Conservation (phyloP, 2,113 vertebrate species). For the Dipodomys ordii region DNA sequence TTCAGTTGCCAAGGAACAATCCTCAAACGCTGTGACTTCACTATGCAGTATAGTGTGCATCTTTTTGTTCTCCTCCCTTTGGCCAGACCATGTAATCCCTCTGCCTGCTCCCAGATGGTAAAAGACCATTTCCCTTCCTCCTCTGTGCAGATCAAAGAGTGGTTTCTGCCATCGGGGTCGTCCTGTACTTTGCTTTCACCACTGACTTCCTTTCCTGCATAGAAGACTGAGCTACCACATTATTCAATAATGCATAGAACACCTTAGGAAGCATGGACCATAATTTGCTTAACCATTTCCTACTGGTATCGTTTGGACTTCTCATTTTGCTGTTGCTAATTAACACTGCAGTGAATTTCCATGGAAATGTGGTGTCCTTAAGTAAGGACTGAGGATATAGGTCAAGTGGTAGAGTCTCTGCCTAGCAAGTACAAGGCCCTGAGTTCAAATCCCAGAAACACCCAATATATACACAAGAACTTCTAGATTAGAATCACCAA, state of each 20-base stretch:
- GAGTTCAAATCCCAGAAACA: not conserved
- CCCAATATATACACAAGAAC: not conserved
- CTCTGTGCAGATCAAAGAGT: not conserved
- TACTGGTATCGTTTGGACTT: not conserved
- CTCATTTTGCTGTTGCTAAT: conserved; percentile 43
- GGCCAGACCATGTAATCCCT: not conserved
- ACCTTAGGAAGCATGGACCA: not conserved
- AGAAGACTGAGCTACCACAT: not conserved
- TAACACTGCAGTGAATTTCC: not conserved
- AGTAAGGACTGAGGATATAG: too few relatives aligned
- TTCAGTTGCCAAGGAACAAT: not conserved
- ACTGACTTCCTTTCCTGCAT: not conserved
- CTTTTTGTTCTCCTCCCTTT: not conserved
- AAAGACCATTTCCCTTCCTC: conserved; percentile 1
- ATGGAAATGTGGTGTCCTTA: too few relatives aligned
- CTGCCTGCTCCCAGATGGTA: conserved; percentile 7
- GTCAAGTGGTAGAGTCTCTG: too few relatives aligned
- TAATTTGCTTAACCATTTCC: conserved; percentile 29
- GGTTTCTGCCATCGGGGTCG: too few relatives aligned
- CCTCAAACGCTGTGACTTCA: not conserved
- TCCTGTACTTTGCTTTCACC: not conserved
- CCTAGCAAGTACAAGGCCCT: not conserved
- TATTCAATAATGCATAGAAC: not conserved
- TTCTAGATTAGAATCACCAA: not conserved
- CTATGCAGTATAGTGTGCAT: not conserved